These are phyloP conservation scores for Epinephelus cyanopodus DNA, from an alignment of 2,113 vertebrate genomes.

Conservation along the genomic window DNA sequence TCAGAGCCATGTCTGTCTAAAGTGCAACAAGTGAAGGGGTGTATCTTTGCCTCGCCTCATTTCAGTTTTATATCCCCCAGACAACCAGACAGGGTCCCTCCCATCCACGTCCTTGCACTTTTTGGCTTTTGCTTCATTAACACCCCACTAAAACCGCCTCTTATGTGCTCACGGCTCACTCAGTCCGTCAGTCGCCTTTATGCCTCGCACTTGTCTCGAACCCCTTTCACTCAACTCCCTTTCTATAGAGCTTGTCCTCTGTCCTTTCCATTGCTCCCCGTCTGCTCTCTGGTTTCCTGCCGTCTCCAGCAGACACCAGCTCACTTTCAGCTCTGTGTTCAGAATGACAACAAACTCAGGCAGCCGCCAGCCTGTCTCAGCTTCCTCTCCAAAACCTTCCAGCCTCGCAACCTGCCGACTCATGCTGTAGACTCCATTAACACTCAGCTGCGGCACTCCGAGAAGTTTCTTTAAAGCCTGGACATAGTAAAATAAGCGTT, in stretches of 20 bases:
- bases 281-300: conserved; percentile 71
- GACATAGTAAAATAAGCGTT: conserved; percentile 3
- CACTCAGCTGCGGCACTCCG: conserved; percentile 27
- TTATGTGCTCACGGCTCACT: conserved; percentile 12
- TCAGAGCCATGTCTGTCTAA: conserved; percentile 50
- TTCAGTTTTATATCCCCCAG: conserved; percentile 82
- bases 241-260: conserved; percentile 58
- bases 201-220: conserved; percentile 47
- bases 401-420: conserved; percentile 67
- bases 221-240: conserved; percentile 59
- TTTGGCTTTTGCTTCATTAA: conserved; percentile 63
- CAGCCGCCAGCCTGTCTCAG: conserved; percentile 68
- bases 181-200: conserved; percentile 41
- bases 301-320: conserved; percentile 68
- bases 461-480: conserved; percentile 37
- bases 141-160: conserved; percentile 51
- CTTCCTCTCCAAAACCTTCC: conserved; percentile 63
- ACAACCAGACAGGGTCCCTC: conserved; percentile 21
- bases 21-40: conserved; percentile 83
- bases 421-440: conserved; percentile 62
- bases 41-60: conserved; percentile 84
- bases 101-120: conserved; percentile 54
- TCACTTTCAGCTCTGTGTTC: conserved; percentile 75
- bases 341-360: conserved; percentile 80
- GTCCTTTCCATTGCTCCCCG: conserved; percentile 57